A percentile compares a stretch with the other conserved stretches of the same genome.
phyloP scores from a whole-genome alignment of 2,888 invertebrate genomes.

The Melangyna quadrimaculata region DNA sequence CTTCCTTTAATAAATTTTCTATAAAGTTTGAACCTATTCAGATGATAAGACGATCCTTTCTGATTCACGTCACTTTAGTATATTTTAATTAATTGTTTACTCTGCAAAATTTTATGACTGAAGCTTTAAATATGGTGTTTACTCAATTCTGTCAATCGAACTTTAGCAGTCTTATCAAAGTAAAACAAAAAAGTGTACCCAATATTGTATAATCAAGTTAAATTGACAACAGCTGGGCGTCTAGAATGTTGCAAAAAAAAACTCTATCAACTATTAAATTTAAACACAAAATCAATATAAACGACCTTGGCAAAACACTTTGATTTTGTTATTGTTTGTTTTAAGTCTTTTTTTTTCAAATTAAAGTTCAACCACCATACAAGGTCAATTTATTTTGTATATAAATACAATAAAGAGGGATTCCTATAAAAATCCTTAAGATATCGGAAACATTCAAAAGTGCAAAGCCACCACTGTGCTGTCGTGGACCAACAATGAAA shows the following conservation, averaged over 20 bases:
- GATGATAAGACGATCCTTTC: neutral
- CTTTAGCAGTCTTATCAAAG: neutral
- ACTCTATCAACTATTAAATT: neutral
- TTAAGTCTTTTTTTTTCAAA: neutral
- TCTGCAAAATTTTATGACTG: neutral
- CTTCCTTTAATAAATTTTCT: neutral
- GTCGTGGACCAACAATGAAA: constrained; percentile 34
- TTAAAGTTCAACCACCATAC: constrained; percentile 30
- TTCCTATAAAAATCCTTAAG: neutral
- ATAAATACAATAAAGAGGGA: constrained; percentile 1
- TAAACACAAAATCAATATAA: constrained; percentile 6
- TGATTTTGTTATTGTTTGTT: neutral
- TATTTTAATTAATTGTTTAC: neutral
- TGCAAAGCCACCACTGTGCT: constrained; percentile 47
- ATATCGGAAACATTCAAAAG: constrained; percentile 1
- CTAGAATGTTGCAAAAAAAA: neutral
- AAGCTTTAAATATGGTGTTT: neutral
- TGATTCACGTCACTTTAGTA: neutral
- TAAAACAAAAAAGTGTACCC: neutral
- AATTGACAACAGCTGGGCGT: neutral
- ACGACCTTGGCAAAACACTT: neutral
- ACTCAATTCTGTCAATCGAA: neutral
- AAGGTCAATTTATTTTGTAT: constrained; percentile 37
- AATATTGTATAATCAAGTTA: neutral
- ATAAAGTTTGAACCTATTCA: neutral